Evolutionary conservation across 1,140 invertebrate genomes (phyloP).

Genomic region (Scaptomyza graminum): DNA sequence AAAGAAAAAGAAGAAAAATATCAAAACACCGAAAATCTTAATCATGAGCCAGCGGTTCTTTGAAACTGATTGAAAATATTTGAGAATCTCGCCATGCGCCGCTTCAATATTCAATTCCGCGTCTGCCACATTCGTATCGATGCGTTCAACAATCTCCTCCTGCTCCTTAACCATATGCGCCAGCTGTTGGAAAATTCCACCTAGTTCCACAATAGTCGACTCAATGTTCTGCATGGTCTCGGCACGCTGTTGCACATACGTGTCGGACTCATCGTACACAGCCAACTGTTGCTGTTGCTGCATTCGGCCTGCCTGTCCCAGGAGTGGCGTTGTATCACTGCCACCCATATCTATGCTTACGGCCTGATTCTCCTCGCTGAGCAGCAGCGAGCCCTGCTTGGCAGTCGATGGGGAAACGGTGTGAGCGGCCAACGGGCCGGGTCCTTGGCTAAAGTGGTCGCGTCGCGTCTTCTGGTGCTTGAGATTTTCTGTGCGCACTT

Average conservation of each 20-base stretch:
- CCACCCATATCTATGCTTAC: constrained; percentile 90
- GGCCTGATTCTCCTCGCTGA: constrained; percentile 88
- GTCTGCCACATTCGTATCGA: constrained; percentile 98
- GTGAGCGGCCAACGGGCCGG: constrained; percentile 85
- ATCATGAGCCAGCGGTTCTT: constrained; percentile 99
- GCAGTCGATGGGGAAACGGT: constrained; percentile 90
- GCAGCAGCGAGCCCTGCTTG: constrained; percentile 84
- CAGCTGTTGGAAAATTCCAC: constrained; percentile 98
- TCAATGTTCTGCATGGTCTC: constrained; percentile 99
- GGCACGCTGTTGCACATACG: constrained; percentile 95
- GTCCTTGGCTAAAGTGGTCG: constrained; percentile 96
- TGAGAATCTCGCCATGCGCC: constrained; percentile 97
- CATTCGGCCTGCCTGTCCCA: constrained; percentile 49
- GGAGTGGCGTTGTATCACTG: constrained; percentile 80
- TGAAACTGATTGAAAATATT: constrained; percentile 98
- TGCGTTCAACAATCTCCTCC: constrained; percentile 98
- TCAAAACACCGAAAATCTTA: constrained; percentile 99
- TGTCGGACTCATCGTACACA: constrained; percentile 93
- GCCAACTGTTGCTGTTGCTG: constrained; percentile 87
- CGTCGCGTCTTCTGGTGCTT: constrained; percentile 96
- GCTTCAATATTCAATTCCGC: constrained; percentile 98
- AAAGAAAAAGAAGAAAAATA: constrained; percentile 99
- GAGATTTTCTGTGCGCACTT: constrained; percentile 96
- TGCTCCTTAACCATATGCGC: constrained; percentile 99
- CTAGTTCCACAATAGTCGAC: constrained; percentile 99